Percentiles rank a stretch among this genome's conserved stretches.
These are phyloP conservation scores for Nomada flava DNA, from an alignment of 2,888 invertebrate species.

Conservation along the genomic window DNA sequence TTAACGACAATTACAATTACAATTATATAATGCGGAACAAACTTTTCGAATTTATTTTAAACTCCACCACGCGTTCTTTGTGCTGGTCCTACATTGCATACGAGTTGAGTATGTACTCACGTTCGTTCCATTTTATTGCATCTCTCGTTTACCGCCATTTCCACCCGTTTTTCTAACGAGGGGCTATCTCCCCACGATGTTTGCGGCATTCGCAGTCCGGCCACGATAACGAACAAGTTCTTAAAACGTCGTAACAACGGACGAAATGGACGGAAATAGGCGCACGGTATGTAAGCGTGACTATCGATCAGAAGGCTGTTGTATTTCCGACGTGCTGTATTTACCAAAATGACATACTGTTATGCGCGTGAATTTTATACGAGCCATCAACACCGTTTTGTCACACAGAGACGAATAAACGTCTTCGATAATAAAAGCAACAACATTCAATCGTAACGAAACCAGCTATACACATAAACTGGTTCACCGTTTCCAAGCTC, in stretches of 20 bases:
- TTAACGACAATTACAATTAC: no score
- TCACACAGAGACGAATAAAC: no score
- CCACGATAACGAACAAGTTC: neutral
- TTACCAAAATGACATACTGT: neutral
- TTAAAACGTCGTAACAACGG: neutral
- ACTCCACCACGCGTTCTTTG: no score
- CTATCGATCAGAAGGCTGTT: neutral
- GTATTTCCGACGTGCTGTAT: neutral
- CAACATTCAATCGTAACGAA: no score
- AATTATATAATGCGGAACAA: no score
- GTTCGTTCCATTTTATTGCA: no score
- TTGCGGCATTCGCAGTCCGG: neutral
- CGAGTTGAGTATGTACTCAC: no score
- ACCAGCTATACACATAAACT: no score
- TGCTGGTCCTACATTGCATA: no score
- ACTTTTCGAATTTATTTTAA: neutral
- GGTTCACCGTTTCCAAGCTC: no score
- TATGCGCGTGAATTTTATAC: neutral
- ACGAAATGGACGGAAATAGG: neutral
- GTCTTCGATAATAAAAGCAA: no score
- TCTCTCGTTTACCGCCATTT: neutral
- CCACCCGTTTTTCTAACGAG: neutral
- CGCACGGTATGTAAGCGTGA: neutral
- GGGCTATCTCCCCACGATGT: neutral
- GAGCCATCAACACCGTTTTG: no score